phyloP scores from a whole-genome alignment of 53 echinoderm and acorn worm species.

The Luidia sarsii region DNA sequence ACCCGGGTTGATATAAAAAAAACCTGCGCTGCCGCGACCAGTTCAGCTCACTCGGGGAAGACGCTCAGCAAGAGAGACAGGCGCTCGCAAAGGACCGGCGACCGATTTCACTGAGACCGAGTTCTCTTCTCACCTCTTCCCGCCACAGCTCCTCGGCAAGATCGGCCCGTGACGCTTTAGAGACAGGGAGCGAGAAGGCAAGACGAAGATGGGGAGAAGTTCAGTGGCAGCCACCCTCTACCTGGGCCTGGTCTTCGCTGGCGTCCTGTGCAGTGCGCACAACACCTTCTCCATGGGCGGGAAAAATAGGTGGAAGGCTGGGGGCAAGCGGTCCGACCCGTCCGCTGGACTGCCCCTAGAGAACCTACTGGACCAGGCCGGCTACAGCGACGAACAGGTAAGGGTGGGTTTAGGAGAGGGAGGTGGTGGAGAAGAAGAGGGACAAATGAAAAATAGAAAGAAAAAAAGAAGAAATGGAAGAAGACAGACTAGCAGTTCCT shows the following conservation, averaged over 20 bases:
- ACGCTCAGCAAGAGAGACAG: too few species aligned
- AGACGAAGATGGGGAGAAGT: conserved; percentile 49
- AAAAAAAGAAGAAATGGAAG: too few species aligned
- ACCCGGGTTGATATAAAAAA: too few species aligned
- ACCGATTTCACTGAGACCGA: background rate
- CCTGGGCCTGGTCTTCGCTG: conserved; percentile 40
- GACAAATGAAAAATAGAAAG: too few species aligned
- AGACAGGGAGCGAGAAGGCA: too few species aligned
- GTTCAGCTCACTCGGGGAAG: too few species aligned
- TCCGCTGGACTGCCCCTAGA: conserved; percentile 15
- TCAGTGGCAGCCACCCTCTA: conserved; percentile 38
- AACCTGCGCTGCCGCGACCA: too few species aligned
- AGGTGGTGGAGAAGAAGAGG: too few species aligned
- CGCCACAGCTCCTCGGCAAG: too few species aligned
- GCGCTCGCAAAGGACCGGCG: too few species aligned
- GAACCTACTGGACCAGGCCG: conserved; percentile 24
- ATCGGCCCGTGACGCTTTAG: too few species aligned
- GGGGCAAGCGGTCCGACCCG: conserved; percentile 30
- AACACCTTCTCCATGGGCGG: conserved; percentile 59
- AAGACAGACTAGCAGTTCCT: too few species aligned
- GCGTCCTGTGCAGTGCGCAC: conserved; percentile 53
- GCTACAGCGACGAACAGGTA: conserved; percentile 24
- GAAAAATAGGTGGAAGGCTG: conserved; percentile 55
- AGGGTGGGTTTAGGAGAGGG: background rate
- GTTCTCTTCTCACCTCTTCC: background rate